Conservation (phyloP, 2,888 invertebrate species). For the Caradrina kadenii region DNA sequence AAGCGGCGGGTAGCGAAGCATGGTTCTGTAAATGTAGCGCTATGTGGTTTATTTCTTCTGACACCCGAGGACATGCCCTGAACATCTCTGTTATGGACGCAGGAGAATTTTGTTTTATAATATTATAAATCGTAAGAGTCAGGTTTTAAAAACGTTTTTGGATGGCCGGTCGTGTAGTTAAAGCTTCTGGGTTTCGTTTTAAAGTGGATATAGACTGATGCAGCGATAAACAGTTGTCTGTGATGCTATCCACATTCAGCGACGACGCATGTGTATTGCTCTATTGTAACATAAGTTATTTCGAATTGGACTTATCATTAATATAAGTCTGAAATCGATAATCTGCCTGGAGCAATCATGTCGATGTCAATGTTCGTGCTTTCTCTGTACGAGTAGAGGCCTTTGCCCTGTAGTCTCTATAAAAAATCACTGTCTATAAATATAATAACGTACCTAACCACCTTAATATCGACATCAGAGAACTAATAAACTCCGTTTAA, state of each 20-base stretch:
- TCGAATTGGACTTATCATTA: too few relatives aligned
- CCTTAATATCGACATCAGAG: too few relatives aligned
- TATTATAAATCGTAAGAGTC: background rate
- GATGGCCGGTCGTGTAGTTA: background rate
- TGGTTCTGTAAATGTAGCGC: constrained; percentile 47
- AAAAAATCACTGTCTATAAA: too few relatives aligned
- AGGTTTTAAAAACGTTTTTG: background rate
- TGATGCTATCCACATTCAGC: background rate
- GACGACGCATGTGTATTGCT: too few relatives aligned
- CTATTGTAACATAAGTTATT: too few relatives aligned
- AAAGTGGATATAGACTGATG: background rate
- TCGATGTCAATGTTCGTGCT: too few relatives aligned
- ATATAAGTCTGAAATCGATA: too few relatives aligned
- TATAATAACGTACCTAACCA: too few relatives aligned
- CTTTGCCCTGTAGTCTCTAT: too few relatives aligned
- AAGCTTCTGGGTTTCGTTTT: background rate
- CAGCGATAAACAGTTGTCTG: background rate
- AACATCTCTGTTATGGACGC: constrained; percentile 16
- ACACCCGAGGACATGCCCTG: constrained; percentile 21
- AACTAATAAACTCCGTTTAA: too few relatives aligned
- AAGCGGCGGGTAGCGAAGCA: constrained; percentile 31
- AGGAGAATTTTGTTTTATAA: background rate
- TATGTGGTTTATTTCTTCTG: constrained; percentile 47
- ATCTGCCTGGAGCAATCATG: too few relatives aligned
- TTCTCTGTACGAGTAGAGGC: too few relatives aligned